Percentiles rank a stretch among this genome's conserved stretches.
phyloP scores from a whole-genome alignment of 2,113 vertebrate genomes.

The Centrocercus urophasianus region DNA sequence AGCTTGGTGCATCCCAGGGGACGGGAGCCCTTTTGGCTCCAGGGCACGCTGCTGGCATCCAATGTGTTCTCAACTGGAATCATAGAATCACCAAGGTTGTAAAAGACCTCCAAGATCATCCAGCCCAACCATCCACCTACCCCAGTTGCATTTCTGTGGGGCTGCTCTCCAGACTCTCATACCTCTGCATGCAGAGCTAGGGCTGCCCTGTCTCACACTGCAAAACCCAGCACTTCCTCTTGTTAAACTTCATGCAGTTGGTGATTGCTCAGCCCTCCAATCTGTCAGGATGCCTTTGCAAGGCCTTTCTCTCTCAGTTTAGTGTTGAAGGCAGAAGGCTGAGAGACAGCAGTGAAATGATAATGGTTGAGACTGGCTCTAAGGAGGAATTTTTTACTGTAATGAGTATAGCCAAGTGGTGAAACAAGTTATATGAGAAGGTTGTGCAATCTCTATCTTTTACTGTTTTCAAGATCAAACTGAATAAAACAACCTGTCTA shows the following conservation, averaged over 20 bases:
- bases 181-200: no score
- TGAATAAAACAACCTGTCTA: neutral
- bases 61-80: no score
- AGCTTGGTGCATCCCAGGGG: no score
- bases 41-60: no score
- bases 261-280: neutral
- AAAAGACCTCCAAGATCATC: no score
- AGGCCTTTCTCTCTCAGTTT: neutral
- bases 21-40: no score
- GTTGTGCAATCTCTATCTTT: neutral
- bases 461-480: neutral
- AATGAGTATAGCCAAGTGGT: neutral
- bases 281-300: neutral
- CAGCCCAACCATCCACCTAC: no score
- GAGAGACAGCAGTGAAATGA: neutral
- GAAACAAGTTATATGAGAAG: neutral
- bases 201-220: no score
- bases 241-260: neutral
- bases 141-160: no score
- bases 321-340: neutral
- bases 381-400: neutral
- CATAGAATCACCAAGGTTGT: no score
- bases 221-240: neutral
- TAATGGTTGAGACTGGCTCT: neutral
- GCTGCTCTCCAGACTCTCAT: no score